Evolutionary conservation across 2,113 vertebrate genomes (phyloP), one percentile per base, ranked within the genome.

Genomic region (Tachysurus vachellii): DNA sequence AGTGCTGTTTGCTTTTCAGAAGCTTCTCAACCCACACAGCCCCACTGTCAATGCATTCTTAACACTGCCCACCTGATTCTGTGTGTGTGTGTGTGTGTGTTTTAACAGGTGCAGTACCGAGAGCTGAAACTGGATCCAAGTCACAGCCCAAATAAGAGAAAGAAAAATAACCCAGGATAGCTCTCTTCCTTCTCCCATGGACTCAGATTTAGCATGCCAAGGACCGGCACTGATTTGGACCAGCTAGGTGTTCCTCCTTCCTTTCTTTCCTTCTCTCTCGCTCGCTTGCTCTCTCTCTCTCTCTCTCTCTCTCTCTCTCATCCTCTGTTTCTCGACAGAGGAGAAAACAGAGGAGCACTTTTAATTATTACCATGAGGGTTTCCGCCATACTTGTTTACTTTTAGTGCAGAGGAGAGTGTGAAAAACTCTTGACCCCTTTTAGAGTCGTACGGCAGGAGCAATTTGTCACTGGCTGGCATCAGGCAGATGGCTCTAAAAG

Each of bases 51-150:
- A 88, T 92, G 89, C 88, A 88, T 82, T 87, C 57, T 73, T 76
- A 76, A 83, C 86, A 87, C 87, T 90, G 86, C 88, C 80, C 57
- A 59, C 85, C 56, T 89, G 87, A 81, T 82, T 50, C 10, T 79
- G 71, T 93, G 87, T 92, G 91, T 94, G 93, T 44, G 91, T 94
- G 94, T 61, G n/a, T 93, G 91, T 96, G 91, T 99, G 95, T 99
- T 98, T 97, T 95, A 97, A 98, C 97, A 99, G 98, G 96, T 98
- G 97, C 98, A 99, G 88, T 98, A 97, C 94, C 96, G 96, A 92
- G 97, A 99, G 93, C 95, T 99, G 96, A 98, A 98, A 97, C 95
- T 94, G 93, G 98, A 99, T 93, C 95, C 96, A 93, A 96, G 95
- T 92, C 97, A 97, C 91, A 99, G 97, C 94, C 97, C 97, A 13